Conservation (phyloP, 2,888 invertebrate genomes). For the Hirtodrosophila trivittata region DNA sequence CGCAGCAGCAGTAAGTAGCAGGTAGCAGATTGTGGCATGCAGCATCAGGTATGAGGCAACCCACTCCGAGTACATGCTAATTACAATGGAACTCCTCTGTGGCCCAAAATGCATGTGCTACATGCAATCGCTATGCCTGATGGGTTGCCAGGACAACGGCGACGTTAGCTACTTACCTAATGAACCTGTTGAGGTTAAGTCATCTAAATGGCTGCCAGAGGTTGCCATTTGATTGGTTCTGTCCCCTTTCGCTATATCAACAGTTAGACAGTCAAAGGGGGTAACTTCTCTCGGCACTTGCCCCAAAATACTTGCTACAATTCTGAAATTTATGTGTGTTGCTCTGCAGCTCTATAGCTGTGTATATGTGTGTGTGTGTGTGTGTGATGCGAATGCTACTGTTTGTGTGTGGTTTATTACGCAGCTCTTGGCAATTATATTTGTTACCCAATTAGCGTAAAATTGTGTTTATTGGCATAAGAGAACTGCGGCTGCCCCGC, state of each 20-base stretch:
- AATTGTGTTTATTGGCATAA: conserved; percentile 81
- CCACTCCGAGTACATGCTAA: conserved; percentile 47
- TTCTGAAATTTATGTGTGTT: conserved; percentile 50
- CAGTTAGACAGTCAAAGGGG: conserved; percentile 39
- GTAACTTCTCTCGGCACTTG: conserved; percentile 10
- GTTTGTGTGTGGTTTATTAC: conserved; percentile 73
- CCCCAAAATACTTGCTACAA: conserved; percentile 41
- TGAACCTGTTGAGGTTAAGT: conserved; percentile 75
- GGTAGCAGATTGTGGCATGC: conserved; percentile 7
- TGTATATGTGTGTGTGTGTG: conserved; percentile 3
- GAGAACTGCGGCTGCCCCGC: conserved; percentile 25
- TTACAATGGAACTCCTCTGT: conserved; percentile 48
- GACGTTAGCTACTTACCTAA: conserved; percentile 63
- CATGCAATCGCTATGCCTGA: conserved; percentile 1
- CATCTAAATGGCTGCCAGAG: conserved; percentile 16
- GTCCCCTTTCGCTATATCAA: conserved; percentile 32
- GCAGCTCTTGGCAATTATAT: conserved; percentile 81
- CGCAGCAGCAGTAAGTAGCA: conserved; percentile 9
- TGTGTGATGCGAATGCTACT: conserved; percentile 29
- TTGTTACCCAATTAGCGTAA: conserved; percentile 81
- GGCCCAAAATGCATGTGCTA: conserved; percentile 5
- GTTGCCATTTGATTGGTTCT: conserved; percentile 42
- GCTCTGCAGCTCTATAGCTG: neutral
- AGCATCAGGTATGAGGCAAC: conserved; percentile 4
- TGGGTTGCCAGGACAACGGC: conserved; percentile 57